Conservation (phyloP, 2,113 vertebrate species). For the Passerina amoena region DNA sequence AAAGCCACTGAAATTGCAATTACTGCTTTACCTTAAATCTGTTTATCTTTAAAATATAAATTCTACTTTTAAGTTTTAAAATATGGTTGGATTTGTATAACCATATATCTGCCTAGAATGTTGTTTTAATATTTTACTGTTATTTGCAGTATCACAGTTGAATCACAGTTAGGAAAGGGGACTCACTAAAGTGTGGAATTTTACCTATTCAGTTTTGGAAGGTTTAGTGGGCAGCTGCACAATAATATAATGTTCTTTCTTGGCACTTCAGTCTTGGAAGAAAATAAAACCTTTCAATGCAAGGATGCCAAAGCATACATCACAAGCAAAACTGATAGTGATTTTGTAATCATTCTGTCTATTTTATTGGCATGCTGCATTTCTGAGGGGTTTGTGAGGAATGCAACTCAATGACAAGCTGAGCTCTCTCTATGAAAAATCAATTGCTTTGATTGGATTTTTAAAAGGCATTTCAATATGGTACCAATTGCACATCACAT, state of each 20-base stretch:
- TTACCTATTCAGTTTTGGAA: background rate
- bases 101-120: background rate
- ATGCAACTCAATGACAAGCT: constrained; percentile 33
- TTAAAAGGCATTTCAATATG: constrained; percentile 50
- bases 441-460: constrained; percentile 64
- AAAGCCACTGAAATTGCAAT: background rate
- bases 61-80: background rate
- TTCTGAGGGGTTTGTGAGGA: constrained; percentile 23
- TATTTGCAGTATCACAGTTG: background rate
- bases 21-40: background rate
- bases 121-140: background rate
- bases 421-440: constrained; percentile 55
- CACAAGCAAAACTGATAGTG: background rate
- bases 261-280: background rate
- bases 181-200: background rate
- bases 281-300: background rate
- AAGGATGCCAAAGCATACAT: background rate
- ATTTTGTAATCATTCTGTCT: constrained; percentile 12
- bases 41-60: background rate
- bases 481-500: constrained; percentile 36
- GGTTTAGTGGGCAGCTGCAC: background rate
- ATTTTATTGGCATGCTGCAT: constrained; percentile 10
- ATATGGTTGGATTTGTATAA: background rate
- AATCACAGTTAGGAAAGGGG: background rate
- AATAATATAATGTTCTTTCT: background rate